Percentiles rank a stretch among this genome's conserved stretches.
Conservation (phyloP, 2,797 vertebrate genomes). For the Pangasius larnaudii region DNA sequence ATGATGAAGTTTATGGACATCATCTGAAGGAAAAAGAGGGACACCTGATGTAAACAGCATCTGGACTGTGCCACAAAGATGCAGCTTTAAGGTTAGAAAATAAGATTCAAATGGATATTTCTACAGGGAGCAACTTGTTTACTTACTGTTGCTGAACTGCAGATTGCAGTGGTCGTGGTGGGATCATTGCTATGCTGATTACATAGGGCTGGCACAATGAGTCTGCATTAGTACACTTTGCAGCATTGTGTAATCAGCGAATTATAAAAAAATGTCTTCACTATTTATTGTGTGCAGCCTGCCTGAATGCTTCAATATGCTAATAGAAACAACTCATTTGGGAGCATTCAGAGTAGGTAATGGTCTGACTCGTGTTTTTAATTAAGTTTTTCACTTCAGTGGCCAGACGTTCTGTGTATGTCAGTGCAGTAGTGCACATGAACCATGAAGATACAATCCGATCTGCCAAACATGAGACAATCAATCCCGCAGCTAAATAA, state of each 20-base stretch:
- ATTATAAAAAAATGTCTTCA: slow-evolving; percentile 55
- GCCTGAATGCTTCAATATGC: slow-evolving; percentile 56
- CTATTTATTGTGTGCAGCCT: slow-evolving; percentile 54
- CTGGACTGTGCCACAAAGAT: background rate
- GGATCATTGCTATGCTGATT: slow-evolving; percentile 30
- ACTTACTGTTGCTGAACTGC: slow-evolving; percentile 6
- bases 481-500: slow-evolving; percentile 54
- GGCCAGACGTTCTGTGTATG: slow-evolving; percentile 77
- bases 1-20: background rate
- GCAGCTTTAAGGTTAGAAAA: background rate
- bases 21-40: background rate
- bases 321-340: slow-evolving; percentile 57
- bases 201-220: slow-evolving; percentile 5
- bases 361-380: slow-evolving; percentile 73
- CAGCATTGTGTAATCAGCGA: slow-evolving; percentile 47
- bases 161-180: slow-evolving; percentile 9
- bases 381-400: slow-evolving; percentile 75
- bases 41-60: background rate
- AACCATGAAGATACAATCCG: slow-evolving; percentile 51
- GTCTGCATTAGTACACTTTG: slow-evolving; percentile 33
- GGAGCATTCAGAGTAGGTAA: slow-evolving; percentile 76
- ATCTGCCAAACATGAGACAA: slow-evolving; percentile 54
- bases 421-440: slow-evolving; percentile 35
- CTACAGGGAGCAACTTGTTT: background rate
- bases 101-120: slow-evolving; percentile 7